Base-by-base conservation (phyloP, 1,140 invertebrate genomes). In the Gryon sp. region DNA sequence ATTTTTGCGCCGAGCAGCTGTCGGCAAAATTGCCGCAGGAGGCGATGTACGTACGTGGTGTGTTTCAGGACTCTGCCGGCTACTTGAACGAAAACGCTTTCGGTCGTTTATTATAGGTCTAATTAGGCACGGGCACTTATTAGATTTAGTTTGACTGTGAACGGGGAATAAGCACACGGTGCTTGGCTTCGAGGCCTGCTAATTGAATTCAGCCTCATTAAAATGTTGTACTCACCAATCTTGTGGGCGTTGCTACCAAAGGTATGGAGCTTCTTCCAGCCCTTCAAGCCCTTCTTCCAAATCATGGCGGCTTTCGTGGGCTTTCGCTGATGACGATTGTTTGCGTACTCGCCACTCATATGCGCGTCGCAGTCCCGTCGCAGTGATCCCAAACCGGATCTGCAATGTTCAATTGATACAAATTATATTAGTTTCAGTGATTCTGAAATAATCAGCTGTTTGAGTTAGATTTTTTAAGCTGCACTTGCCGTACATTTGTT, bases 191-290 rank as follows among this genome's bases (percentile, higher is more conserved):
- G 36, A 41, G 55, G 19, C 32, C 22, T 38, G 60, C 66, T 63
- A 65, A 74, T 74, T 65, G 52, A 74, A 74, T 74, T 74, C 60
- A 28, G 59, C 14, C 59, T 60, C 60, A 65, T 75, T 66, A 60
- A 75, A 75, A 50, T 53, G 45, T 55, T 52, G 52, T 59, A 84
- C 85, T 86, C 81, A 83, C 80, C 82, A 55, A 74, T 81, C 76
- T 87, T 87, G 80, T 91, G 92, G 74, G 90, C 91, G 20, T 90
- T 93, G 78, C 91, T 92, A 30, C 92, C 92, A 62, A 94, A 92
- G 11, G 92, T 92, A 12, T 93, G 92, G 63, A 94, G 89, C 83
- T 94, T 94, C 80, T 92, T 93, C 94, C 93, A 95, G 1, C 92
- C 90, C 79, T 93, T 94, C 85, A 92, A 92, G 66, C 92, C 93